phyloP scores from a whole-genome alignment of 1,140 invertebrate species.

The Papilio glaucus region DNA sequence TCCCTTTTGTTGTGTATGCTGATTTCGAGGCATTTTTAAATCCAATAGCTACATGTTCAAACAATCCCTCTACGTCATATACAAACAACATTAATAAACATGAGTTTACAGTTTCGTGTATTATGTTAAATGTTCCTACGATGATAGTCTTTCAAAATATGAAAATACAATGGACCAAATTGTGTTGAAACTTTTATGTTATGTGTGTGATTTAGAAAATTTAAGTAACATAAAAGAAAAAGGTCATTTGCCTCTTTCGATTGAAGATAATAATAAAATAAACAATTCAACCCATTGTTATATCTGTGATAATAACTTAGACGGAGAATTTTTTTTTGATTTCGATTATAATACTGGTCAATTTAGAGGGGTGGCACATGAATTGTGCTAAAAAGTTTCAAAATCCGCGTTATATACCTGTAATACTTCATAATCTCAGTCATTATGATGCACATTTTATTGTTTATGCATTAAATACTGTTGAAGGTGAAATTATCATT shows the following conservation, averaged over 20 bases:
- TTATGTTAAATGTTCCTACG: constrained; percentile 65
- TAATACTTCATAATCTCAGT: constrained; percentile 6
- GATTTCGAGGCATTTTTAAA: constrained; percentile 63
- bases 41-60: constrained; percentile 45
- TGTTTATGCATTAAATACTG: constrained; percentile 43
- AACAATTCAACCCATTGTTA: too few species aligned
- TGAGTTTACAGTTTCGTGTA: constrained; percentile 63
- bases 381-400: constrained; percentile 42
- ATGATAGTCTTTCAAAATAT: constrained; percentile 61
- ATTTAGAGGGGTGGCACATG: constrained; percentile 37
- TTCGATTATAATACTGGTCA: too few species aligned
- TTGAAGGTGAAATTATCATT: constrained; percentile 42
- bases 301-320: too few species aligned
- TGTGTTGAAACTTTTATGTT: constrained; percentile 60
- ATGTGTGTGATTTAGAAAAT: constrained; percentile 43
- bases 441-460: constrained; percentile 34
- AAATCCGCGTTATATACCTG: constrained; percentile 33
- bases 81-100: constrained; percentile 58
- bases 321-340: too few species aligned
- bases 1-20: constrained; percentile 62
- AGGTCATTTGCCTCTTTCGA: too few species aligned
- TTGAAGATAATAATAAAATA: too few species aligned
- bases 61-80: constrained; percentile 43
- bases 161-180: constrained; percentile 51
- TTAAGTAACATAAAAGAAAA: too few species aligned